phyloP scores from a whole-genome alignment of 2,113 vertebrate species.

The Triplophysa rosa region DNA sequence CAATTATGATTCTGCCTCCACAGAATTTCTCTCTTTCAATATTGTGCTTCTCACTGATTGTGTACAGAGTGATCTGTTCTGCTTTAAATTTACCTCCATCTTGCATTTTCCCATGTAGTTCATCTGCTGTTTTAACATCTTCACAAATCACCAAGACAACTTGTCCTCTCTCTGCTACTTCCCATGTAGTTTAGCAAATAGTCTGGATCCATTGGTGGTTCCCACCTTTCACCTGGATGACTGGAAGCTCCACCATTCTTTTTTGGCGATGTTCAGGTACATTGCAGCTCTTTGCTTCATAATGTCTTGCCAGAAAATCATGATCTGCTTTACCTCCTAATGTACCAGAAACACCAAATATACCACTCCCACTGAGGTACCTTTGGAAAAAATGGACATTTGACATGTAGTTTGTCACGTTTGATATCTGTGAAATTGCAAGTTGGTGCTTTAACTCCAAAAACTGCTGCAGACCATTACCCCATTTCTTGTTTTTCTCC shows the following conservation, averaged over 20 bases:
- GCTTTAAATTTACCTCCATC: background rate
- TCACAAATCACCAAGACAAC: constrained; percentile 51
- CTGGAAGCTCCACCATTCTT: constrained; percentile 44
- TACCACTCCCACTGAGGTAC: constrained; percentile 43
- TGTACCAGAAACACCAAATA: constrained; percentile 59
- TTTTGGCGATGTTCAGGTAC: constrained; percentile 48
- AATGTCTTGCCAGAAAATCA: constrained; percentile 48
- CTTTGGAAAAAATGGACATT: constrained; percentile 54
- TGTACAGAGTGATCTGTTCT: constrained; percentile 46
- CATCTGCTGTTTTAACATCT: constrained; percentile 55
- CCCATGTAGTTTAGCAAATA: constrained; percentile 38
- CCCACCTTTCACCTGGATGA: constrained; percentile 44
- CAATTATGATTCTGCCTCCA: constrained; percentile 43
- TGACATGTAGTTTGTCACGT: constrained; percentile 58
- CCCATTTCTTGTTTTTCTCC: constrained; percentile 56
- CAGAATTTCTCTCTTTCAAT: constrained; percentile 41
- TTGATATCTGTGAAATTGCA: constrained; percentile 47
- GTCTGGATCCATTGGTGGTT: constrained; percentile 32
- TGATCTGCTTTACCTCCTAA: constrained; percentile 48
- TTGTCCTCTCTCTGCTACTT: constrained; percentile 37
- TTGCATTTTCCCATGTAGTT: constrained; percentile 40
- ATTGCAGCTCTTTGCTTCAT: constrained; percentile 39
- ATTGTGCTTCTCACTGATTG: constrained; percentile 50
- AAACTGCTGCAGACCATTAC: constrained; percentile 57
- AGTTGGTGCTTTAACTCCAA: constrained; percentile 57